These are phyloP conservation scores for Dryobotodes eremita DNA, from an alignment of 2,888 invertebrate genomes.

Conservation along the genomic window DNA sequence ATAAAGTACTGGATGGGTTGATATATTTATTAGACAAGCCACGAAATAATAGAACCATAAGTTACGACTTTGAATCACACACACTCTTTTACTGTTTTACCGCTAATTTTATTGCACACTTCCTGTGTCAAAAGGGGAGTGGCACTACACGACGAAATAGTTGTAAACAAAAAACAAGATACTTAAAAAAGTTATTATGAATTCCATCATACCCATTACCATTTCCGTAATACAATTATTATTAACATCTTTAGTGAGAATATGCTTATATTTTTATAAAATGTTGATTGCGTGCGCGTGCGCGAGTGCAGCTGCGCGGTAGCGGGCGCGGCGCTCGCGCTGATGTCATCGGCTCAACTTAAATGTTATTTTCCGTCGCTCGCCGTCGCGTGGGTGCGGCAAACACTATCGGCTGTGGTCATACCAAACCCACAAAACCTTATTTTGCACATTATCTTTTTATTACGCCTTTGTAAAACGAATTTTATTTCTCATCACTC, in stretches of 20 bases:
- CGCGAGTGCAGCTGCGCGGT: conserved; percentile 77
- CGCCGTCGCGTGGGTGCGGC: conserved; percentile 85
- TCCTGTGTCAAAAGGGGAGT: conserved; percentile 52
- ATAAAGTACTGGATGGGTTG: background rate
- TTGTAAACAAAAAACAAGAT: conserved; percentile 39
- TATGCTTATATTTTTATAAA: conserved; percentile 61
- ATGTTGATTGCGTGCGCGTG: conserved; percentile 75
- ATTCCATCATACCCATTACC: conserved; percentile 29
- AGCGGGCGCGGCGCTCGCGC: conserved; percentile 83
- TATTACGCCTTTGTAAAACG: conserved; percentile 48
- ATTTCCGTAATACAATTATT: conserved; percentile 51
- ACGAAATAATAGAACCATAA: conserved; percentile 26
- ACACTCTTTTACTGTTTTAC: conserved; percentile 33
- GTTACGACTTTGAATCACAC: conserved; percentile 21
- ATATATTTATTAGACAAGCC: background rate
- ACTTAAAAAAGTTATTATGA: conserved; percentile 12
- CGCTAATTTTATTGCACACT: conserved; percentile 48
- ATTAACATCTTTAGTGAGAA: conserved; percentile 49
- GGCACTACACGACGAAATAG: conserved; percentile 39
- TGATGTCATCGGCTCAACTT: conserved; percentile 89
- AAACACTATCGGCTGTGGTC: conserved; percentile 76
- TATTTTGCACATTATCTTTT: conserved; percentile 60
- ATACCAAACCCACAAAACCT: conserved; percentile 75
- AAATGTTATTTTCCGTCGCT: conserved; percentile 89
- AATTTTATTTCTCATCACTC: conserved; percentile 58